Evolutionary conservation across 1,140 invertebrate genomes (phyloP).

Genomic region (Caerostris extrusa): DNA sequence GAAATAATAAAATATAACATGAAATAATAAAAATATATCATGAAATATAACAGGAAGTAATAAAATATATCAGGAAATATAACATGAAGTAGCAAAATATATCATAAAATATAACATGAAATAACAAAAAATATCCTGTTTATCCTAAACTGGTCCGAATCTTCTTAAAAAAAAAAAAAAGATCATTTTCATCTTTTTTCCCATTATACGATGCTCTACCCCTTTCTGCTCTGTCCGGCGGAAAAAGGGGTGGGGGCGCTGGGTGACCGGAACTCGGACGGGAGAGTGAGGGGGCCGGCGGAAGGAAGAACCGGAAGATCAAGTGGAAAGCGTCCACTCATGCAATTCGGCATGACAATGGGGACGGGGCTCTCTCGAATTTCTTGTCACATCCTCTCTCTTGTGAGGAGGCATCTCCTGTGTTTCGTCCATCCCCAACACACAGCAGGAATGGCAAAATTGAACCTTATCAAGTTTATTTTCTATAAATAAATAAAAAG

Average conservation of each 20-base stretch:
- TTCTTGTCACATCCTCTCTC: conserved; percentile 37
- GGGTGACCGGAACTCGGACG: conserved; percentile 54
- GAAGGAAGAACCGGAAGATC: conserved; percentile 74
- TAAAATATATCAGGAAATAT: no score
- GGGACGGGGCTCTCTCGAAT: conserved; percentile 31
- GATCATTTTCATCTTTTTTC: neutral
- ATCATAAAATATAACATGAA: no score
- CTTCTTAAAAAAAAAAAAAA: neutral
- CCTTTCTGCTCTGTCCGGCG: neutral
- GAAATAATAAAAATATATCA: no score
- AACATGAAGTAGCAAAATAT: no score
- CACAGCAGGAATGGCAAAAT: neutral
- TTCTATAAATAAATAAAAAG: no score
- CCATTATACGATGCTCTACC: conserved; percentile 3
- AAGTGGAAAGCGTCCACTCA: conserved; percentile 62
- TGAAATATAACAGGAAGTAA: no score
- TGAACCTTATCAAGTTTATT: neutral
- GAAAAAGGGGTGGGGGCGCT: neutral
- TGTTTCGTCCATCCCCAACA: neutral
- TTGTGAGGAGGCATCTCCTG: neutral
- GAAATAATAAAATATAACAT: no score
- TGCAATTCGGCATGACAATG: conserved; percentile 67
- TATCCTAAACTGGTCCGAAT: neutral
- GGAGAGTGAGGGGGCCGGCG: conserved; percentile 11
- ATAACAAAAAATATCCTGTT: neutral